Evolutionary conservation across 2,113 vertebrate genomes (phyloP), one percentile per base, ranked within the genome.

Genomic region (Clupea harengus): DNA sequence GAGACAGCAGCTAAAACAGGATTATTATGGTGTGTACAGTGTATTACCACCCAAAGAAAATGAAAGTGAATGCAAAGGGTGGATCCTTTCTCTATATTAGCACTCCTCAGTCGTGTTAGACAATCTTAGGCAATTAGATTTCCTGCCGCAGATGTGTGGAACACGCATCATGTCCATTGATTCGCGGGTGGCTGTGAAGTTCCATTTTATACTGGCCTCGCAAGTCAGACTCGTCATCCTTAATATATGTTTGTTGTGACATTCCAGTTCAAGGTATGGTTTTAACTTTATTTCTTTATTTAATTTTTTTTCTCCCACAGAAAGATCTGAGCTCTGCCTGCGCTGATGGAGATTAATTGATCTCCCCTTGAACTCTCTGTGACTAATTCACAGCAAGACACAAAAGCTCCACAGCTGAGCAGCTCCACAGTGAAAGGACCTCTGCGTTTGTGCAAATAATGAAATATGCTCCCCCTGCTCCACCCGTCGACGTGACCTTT

Each of bases 401-500:
- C 64, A 72, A 28, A 72, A 28, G 64, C 25, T 4, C 25, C 0
- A 39, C 39, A 39, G 39, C 39, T 39, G 39, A 39, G n/a, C 25
- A 13, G 64, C 64, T 13, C 8, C 64, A 13, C 11, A 7, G 64
- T 32, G 64, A 28, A 28, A 72, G 64, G 64, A 72, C 25, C 64
- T n/a, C 15, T 25, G 4, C 64, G 25, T 72, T 72, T 72, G 64
- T 9, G 64, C 15, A 72, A 13, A 72, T 25, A 72, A 72, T 72
- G 64, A 72, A 13, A 72, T 72, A 72, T 72, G 64, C 25, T 72
- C 15, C 64, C 25, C n/a, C 28, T 72, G n/a, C 64, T 72, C 64
- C 64, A 72, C 25, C 28, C 64, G 64, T 72, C 64, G 64, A 25
- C 64, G 32, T 72, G 64, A 72, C 64, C 94, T 95, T 94, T 94